Evolutionary conservation across 2,113 vertebrate species (phyloP).

Genomic region (Colossoma macropomum): DNA sequence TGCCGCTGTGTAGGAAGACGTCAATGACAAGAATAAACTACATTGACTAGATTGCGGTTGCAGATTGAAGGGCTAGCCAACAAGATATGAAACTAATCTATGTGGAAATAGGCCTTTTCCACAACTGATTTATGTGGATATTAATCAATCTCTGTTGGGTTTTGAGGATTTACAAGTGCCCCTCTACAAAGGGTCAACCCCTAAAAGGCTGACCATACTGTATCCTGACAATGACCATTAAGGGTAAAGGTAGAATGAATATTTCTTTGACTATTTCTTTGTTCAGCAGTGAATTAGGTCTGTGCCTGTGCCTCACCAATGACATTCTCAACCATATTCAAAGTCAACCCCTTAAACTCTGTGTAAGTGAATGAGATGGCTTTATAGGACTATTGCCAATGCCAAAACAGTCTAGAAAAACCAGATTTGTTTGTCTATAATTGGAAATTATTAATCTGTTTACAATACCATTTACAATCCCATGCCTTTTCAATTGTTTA

Average conservation of each 20-base stretch:
- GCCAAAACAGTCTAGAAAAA: background rate
- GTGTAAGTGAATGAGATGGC: background rate
- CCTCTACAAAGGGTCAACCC: background rate
- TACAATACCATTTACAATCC: background rate
- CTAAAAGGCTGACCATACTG: background rate
- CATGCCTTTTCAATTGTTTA: constrained; percentile 24
- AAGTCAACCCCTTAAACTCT: background rate
- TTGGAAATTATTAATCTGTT: constrained; percentile 37
- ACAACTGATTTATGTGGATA: too few species aligned
- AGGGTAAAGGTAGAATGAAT: background rate
- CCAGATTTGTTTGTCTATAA: background rate
- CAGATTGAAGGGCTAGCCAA: background rate
- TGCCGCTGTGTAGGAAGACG: background rate
- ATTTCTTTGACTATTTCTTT: background rate
- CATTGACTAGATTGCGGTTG: background rate
- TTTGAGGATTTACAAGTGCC: too few species aligned
- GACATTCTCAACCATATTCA: background rate
- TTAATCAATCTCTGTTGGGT: too few species aligned
- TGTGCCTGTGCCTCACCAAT: background rate
- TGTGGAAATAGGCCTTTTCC: too few species aligned
- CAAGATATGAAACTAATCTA: background rate
- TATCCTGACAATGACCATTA: background rate
- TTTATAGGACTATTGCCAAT: background rate
- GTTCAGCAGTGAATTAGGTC: too few species aligned
- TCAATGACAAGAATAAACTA: background rate